Base-by-base conservation (phyloP, 2,113 vertebrate genomes). In the Phyllopteryx taeniolatus region DNA sequence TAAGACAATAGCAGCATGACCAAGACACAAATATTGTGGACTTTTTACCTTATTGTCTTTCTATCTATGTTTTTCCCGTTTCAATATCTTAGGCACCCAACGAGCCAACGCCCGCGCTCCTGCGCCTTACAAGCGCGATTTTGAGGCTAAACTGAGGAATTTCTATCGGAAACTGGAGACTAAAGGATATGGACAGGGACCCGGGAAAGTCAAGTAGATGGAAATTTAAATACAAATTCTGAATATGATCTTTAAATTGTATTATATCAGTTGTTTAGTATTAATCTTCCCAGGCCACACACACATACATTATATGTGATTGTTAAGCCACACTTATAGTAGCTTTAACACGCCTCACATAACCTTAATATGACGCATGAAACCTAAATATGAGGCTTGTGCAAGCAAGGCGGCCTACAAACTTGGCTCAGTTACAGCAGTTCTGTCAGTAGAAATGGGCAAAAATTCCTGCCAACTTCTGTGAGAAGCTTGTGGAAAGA, bases 91-190 rank as follows among this genome's bases (percentile, higher is more conserved):
- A 99, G 98, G 98, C 86, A 98, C 97, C 63, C 96, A 98, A 74
- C 90, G 98, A 90, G 98, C 98, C 75, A 99, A 99, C 33, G 96
- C 95, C 76, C 94, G 98, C 0, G 98, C 98, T 72, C 98, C 98
- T 0, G 98, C 98, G 75, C 98, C 98, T 0, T 99, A 99, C 80
- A 99, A 99, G 86, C 90, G 98, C 71, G 98, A 99, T 79, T 99
- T 99, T 90, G 98, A 99, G 91, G 98, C 98, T 81, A 99, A 99
- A 88, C 89, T 99, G 85, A 94, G 98, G 85, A 99, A 98, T 88
- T 99, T 99, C 82, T 99, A 99, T 89, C 94, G 98, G 87, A 99
- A 99, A 86, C 81, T 99, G 89, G 97, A 99, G 90, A 97, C 96
- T 9, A 99, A 99, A 90, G 98, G 97, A 87, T 99, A 98, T 15